Conservation (phyloP, 2,888 invertebrate genomes). For the Physocephala rufipes region DNA sequence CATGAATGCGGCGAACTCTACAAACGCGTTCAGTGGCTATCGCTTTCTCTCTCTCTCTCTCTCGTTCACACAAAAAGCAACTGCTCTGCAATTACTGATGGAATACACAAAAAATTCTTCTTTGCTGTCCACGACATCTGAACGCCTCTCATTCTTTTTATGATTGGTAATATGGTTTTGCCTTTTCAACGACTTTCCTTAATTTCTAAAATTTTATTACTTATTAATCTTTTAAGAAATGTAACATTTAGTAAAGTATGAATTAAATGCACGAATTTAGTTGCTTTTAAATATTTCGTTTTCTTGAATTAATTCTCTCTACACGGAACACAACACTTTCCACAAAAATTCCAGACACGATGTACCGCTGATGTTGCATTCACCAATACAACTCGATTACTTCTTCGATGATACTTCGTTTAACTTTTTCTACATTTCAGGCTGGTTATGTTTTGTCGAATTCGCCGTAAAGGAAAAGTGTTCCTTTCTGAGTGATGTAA, state of each 20-base stretch:
- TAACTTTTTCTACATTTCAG: slow-evolving; percentile 12
- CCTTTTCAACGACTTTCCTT: slow-evolving; percentile 53
- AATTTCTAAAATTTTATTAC: slow-evolving; percentile 47
- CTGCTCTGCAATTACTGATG: slow-evolving; percentile 26
- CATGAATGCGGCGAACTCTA: neutral
- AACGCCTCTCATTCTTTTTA: slow-evolving; percentile 26
- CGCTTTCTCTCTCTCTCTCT: slow-evolving; percentile 31
- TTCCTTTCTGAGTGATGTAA: too few relatives aligned
- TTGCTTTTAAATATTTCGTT: neutral
- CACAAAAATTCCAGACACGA: neutral
- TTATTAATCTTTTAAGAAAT: slow-evolving; percentile 28
- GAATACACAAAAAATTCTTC: slow-evolving; percentile 44
- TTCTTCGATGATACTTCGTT: slow-evolving; percentile 24
- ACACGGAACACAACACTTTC: neutral
- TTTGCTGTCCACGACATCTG: slow-evolving; percentile 41
- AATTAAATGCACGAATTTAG: slow-evolving; percentile 15
- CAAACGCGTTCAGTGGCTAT: slow-evolving; percentile 16
- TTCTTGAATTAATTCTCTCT: neutral
- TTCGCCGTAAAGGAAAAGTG: slow-evolving; percentile 11
- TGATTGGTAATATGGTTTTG: slow-evolving; percentile 42
- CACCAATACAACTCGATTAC: slow-evolving; percentile 24
- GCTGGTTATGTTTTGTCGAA: too few relatives aligned
- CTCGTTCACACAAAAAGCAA: too few relatives aligned
- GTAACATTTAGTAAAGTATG: slow-evolving; percentile 19
- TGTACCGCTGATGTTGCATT: slow-evolving; percentile 13